Evolutionary conservation across 2,888 invertebrate genomes (phyloP).

Genomic region (Tryphoninae sp.): DNA sequence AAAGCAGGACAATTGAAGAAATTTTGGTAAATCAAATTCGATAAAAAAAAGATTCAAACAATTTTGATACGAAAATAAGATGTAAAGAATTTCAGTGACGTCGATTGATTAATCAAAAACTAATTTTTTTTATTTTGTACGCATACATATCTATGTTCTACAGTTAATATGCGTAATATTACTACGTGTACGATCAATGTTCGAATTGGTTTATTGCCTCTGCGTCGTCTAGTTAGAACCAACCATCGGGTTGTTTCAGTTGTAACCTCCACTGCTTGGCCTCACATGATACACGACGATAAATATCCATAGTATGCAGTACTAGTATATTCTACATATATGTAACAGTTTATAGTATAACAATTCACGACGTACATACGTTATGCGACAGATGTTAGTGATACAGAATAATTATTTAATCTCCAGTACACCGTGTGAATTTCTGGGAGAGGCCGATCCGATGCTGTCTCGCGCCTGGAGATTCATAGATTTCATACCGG

Average conservation of each 20-base stretch:
- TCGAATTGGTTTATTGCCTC: slow-evolving; percentile 8
- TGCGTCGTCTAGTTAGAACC: slow-evolving; percentile 8
- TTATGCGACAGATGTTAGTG: slow-evolving; percentile 74
- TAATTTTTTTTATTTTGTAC: no score
- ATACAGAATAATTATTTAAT: slow-evolving; percentile 78
- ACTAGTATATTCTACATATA: no score
- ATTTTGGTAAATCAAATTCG: no score
- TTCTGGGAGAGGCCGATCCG: slow-evolving; percentile 23
- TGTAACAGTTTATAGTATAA: not conserved
- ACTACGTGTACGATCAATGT: not conserved
- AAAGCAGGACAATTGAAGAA: no score
- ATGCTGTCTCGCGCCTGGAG: slow-evolving; percentile 65
- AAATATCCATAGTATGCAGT: no score
- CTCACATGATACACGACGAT: not conserved
- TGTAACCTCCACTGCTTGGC: slow-evolving; percentile 34
- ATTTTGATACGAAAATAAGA: no score
- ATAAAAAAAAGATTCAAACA: no score
- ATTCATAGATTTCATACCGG: slow-evolving; percentile 69
- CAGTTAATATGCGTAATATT: no score
- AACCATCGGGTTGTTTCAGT: slow-evolving; percentile 37
- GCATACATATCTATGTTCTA: no score
- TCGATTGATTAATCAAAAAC: no score
- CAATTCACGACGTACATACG: slow-evolving; percentile 60
- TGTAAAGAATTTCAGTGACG: no score
- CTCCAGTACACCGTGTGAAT: slow-evolving; percentile 58